Base-by-base conservation (phyloP, 1,140 invertebrate species). In the Anoplophora glabripennis region DNA sequence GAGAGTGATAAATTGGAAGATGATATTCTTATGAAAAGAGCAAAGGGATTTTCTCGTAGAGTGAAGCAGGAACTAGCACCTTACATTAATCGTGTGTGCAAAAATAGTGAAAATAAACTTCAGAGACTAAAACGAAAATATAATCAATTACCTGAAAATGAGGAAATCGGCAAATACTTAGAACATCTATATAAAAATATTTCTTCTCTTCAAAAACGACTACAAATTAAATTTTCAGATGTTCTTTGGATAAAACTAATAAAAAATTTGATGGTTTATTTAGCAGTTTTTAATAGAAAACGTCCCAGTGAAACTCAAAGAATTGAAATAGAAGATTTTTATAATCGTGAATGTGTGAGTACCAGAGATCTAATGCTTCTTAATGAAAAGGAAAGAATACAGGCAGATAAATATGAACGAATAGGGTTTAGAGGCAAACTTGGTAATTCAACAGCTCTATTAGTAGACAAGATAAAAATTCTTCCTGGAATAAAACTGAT, bases 241-340 rank as follows among this genome's bases (percentile, higher is more conserved):
- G 14, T 15, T 15, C 12, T 18, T 18, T 45, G 44, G 44, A 45
- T 10, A 18, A 28, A 45, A 21, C 17, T 45, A 45, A 15, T 9
- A 18, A 12, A 45, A 17, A 11, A 45, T 45, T 5, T 45, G 17
- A 18, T 45, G 44, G 17, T 45, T 11, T 15, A 15, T 18, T 17
- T 45, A 21, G 44, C 44, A 11, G 44, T 45, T 15, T 45, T 45
- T 21, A 45, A 45, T 18, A 45, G 17, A 45, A 45, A 45, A 45
- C 44, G 44, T 15, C 44, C 44, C 11, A 15, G 44, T 7, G 44
- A 45, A 45, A 45, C 17, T 7, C 44, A 45, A 45, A 45, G 44
- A 15, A 45, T 45, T 45, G 44, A 45, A 45, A 11, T 45, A 45
- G 44, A 14, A 11, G 44, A 45, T 11, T 45, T 45, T 21, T 18